phyloP scores from a whole-genome alignment of 2,113 vertebrate genomes.

The Pyxicephalus adspersus region DNA sequence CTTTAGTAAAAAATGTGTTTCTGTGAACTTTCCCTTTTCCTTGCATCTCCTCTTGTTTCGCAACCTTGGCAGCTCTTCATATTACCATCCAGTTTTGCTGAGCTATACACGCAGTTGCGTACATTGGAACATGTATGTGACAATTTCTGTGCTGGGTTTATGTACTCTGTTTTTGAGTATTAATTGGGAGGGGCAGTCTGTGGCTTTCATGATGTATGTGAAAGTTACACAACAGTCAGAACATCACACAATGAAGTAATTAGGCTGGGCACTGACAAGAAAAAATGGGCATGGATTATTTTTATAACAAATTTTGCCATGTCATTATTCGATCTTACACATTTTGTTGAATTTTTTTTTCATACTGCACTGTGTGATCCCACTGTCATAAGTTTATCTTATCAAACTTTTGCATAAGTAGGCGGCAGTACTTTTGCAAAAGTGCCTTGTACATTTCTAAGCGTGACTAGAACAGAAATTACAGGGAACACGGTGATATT shows the following conservation, averaged over 20 bases:
- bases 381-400: constrained; percentile 41
- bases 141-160: neutral
- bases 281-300: no score
- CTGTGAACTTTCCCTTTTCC: no score
- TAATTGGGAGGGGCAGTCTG: neutral
- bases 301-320: no score
- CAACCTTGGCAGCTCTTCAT: no score
- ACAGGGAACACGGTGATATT: neutral
- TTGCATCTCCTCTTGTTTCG: no score
- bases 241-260: neutral
- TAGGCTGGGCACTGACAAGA: neutral
- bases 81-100: no score
- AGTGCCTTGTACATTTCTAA: neutral
- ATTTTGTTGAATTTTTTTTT: constrained; percentile 12
- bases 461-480: neutral
- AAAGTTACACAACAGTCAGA: neutral
- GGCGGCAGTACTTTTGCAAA: neutral
- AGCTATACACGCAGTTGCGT: neutral
- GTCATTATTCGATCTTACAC: no score
- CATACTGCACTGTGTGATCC: neutral
- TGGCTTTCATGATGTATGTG: neutral
- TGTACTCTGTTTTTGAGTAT: neutral
- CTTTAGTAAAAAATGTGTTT: no score
- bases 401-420: constrained; percentile 9
- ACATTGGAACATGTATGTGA: neutral